phyloP scores from a whole-genome alignment of 1,140 invertebrate species.

The Palaemon carinicauda region DNA sequence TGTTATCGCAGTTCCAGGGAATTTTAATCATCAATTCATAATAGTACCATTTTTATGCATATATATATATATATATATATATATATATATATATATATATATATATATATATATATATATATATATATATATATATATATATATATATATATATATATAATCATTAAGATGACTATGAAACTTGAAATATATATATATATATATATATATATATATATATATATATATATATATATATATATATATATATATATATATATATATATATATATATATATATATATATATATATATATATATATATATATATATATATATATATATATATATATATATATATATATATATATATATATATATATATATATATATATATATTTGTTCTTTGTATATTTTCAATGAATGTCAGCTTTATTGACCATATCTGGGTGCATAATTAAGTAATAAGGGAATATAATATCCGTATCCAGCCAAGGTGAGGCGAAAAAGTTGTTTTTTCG shows the following conservation, averaged over 20 bases:
- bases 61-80: not conserved
- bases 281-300: slow-evolving; percentile 20
- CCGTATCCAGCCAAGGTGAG: no score
- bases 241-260: slow-evolving; percentile 7
- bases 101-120: not conserved
- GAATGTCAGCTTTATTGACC: no score
- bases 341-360: not conserved
- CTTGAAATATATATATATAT: not conserved
- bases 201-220: slow-evolving; percentile 26
- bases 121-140: not conserved
- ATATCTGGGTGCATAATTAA: no score
- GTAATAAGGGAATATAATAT: no score
- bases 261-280: slow-evolving; percentile 17
- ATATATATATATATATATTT: slow-evolving; percentile 9
- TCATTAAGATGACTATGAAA: not conserved
- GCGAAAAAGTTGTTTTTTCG: no score
- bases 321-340: not conserved
- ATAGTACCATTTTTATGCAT: not conserved
- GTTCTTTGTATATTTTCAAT: no score
- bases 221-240: slow-evolving; percentile 20
- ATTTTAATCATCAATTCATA: not conserved
- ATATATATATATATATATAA: not conserved
- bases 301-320: slow-evolving; percentile 21
- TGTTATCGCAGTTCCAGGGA: no score
- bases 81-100: not conserved